Evolutionary conservation across 2,797 vertebrate genomes (phyloP).

Genomic region (Acanthurus lineatus): DNA sequence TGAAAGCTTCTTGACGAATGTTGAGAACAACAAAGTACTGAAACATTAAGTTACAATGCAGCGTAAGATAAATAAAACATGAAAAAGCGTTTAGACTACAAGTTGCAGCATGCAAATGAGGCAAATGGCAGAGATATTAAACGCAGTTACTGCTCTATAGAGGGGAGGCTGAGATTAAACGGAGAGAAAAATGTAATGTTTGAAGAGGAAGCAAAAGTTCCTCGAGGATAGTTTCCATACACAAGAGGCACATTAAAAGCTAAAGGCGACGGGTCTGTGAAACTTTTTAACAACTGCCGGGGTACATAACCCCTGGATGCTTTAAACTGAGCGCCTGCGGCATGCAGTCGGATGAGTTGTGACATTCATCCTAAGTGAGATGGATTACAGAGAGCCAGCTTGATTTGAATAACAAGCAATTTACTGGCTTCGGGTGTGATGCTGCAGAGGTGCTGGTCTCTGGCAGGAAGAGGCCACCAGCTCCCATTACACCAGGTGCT

Average conservation of each 20-base stretch:
- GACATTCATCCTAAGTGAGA: conserved; percentile 76
- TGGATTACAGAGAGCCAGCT: conserved; percentile 67
- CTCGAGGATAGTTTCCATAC: conserved; percentile 13
- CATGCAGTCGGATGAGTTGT: conserved; percentile 49
- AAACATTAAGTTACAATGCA: background rate
- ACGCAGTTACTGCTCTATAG: background rate
- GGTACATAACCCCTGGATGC: conserved; percentile 42
- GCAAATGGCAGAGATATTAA: background rate
- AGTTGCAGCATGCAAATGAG: conserved; percentile 6
- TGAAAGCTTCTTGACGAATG: background rate
- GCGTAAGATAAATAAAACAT: conserved; percentile 2
- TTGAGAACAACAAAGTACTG: background rate
- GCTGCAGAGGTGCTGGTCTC: conserved; percentile 42
- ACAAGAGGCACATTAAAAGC: conserved; percentile 37
- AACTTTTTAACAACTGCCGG: conserved; percentile 50
- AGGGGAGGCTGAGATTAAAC: background rate
- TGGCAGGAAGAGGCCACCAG: conserved; percentile 16
- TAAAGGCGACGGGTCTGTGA: conserved; percentile 24
- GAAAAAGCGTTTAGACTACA: conserved; percentile 1
- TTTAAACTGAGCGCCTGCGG: conserved; percentile 54
- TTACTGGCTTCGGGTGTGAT: conserved; percentile 41
- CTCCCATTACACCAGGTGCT: conserved; percentile 39
- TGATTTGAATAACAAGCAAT: conserved; percentile 71
- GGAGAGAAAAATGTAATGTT: conserved; percentile 1
- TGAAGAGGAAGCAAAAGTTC: conserved; percentile 20